Base-by-base conservation (phyloP, 2,888 invertebrate genomes). In the Athripsodes cinereus region DNA sequence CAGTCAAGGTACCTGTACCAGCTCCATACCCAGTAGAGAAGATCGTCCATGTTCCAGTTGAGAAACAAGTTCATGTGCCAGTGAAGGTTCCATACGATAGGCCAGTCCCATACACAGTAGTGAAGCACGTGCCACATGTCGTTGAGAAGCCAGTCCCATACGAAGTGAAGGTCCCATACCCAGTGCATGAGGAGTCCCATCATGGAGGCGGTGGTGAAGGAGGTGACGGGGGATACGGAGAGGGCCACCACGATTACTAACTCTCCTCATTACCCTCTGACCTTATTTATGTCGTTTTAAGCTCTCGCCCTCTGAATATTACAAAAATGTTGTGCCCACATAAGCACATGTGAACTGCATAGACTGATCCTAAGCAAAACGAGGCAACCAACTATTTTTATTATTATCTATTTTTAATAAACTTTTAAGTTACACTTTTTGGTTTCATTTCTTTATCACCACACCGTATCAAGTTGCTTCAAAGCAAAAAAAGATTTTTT, bases 1-100 rank as follows among this genome's bases (percentile, higher is more conserved):
- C 79, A 52, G 88, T 90, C 5, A 88, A 89, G 69, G 87, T 88
- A 22, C 87, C 82, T 10, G 82, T 85, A 35, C 87, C 88, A 16
- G 82, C 80, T 8, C 88, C 87, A 21, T 88, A 86, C 70, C 85
- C 84, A 19, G 84, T 86, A 0, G 82, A 84, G 67, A 84, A 83
- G 68, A 77, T 83, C 35, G 78, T 86, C 40, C 85, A 84, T 1
- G 82, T 82, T 68, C 82, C 84, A 13, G 85, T 85, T 1, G 85
- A 85, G 69, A 81, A 74, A 81, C 84, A 73, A 55, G 81, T 87
- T 11, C 85, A 81, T 20, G 78, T 81, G 62, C 86, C 86, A 20
- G 86, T 87, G 0, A 81, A 84, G 58, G 75, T 84, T 54, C 82
- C 80, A 11, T 82, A 84, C 1, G 76, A 76, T 67, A 84, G 75